Conservation (phyloP, 2,113 vertebrate genomes). For the Brachirus orientalis region DNA sequence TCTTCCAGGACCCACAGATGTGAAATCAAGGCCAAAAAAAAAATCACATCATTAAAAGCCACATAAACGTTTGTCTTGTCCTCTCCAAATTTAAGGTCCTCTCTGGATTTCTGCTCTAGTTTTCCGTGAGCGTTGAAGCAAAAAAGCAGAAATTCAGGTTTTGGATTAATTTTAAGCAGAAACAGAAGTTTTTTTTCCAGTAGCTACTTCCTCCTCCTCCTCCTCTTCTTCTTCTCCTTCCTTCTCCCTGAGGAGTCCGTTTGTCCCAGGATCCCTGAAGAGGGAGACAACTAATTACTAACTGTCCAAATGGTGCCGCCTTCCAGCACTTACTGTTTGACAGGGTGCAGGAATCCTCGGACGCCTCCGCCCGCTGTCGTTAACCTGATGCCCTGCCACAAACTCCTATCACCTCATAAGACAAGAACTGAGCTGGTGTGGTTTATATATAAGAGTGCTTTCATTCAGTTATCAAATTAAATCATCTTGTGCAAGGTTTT, state of each 20-base stretch:
- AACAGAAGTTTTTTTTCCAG: background rate
- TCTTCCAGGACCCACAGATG: slow-evolving; percentile 2
- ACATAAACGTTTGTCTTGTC: fast-evolving
- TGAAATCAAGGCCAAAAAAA: no score
- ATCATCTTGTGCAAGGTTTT: no score
- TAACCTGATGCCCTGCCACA: slow-evolving; percentile 8
- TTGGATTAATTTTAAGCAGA: background rate
- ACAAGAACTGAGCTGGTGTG: no score
- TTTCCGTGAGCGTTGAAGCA: no score
- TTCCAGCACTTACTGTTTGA: slow-evolving; percentile 43
- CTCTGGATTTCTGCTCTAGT: no score
- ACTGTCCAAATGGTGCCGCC: slow-evolving; percentile 59
- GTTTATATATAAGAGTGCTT: no score
- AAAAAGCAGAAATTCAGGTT: no score
- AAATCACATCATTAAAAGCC: slow-evolving; percentile 21
- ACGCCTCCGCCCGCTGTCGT: slow-evolving; percentile 59
- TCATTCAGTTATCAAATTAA: no score
- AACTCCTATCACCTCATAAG: no score
- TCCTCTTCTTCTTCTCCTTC: no score
- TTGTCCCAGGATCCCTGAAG: slow-evolving; percentile 52
- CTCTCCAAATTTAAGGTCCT: no score
- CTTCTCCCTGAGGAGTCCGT: slow-evolving; percentile 23
- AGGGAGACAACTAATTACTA: slow-evolving; percentile 76
- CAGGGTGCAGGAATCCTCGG: slow-evolving; percentile 36
- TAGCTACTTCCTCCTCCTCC: no score